phyloP scores from a whole-genome alignment of 2,888 invertebrate genomes.

The Mesorhabditis spiculigera region DNA sequence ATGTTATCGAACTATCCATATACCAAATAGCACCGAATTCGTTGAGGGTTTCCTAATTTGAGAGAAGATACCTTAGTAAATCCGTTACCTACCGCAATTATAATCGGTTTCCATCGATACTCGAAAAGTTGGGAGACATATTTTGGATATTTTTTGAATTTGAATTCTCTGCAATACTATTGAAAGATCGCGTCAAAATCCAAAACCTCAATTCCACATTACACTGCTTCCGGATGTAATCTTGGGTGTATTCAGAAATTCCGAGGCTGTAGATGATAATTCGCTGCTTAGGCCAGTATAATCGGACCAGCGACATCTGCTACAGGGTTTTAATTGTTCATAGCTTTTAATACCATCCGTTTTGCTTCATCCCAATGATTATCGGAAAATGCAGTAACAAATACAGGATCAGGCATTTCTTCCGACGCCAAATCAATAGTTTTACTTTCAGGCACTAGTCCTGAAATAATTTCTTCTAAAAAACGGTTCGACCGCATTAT shows the following conservation, averaged over 20 bases:
- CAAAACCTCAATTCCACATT: background rate
- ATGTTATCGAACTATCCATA: conserved; percentile 4
- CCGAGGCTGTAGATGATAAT: background rate
- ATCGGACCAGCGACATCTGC: background rate
- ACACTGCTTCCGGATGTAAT: background rate
- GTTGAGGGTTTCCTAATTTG: background rate
- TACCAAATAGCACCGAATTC: conserved; percentile 6
- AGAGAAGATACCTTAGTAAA: background rate
- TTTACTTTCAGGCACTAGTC: background rate
- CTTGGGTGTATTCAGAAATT: background rate
- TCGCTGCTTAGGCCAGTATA: background rate
- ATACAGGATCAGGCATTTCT: background rate
- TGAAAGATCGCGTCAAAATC: too few relatives aligned
- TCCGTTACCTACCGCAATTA: background rate
- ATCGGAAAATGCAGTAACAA: conserved; percentile 1
- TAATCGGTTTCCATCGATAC: conserved; percentile 4
- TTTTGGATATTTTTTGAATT: background rate
- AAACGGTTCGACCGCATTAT: background rate
- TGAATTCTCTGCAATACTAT: background rate
- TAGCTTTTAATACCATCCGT: too few relatives aligned
- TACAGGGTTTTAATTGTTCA: background rate
- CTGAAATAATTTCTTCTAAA: background rate
- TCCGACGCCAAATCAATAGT: background rate
- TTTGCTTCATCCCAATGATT: conserved; percentile 5
- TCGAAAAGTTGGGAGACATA: background rate